Base-by-base conservation (phyloP, 2,113 vertebrate species). In the Hepsetus odoe region DNA sequence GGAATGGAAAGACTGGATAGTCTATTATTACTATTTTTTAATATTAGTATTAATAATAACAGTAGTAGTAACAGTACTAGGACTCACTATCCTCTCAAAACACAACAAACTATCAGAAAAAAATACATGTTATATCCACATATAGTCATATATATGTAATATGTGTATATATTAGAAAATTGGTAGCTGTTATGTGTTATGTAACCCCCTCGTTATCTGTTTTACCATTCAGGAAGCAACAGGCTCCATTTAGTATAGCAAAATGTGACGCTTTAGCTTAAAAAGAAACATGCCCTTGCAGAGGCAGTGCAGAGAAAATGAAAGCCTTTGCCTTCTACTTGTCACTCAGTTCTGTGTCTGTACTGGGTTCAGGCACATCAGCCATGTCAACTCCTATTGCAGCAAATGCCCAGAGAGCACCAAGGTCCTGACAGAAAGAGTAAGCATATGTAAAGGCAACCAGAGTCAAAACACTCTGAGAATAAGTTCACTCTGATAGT, bases 311-410 rank as follows among this genome's bases (percentile, higher is more conserved):
- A 20, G 16, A 42, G 44, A 28, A 65, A 58, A 49, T 66, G 46
- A 49, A 71, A 28, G 61, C 59, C 72, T 68, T 64, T 80, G 22
- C 40, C 62, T 74, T 80, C 33, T 16, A 33, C 56, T 65, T 53
- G 74, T 70, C 78, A 80, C 33, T 80, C 69, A 68, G 35, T 11
- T 64, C n/a, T 35, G 11, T 77, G 61, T 32, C 53, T 4, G 1
- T 77, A 38, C n/a, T 10, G 2, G 53, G 49, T 46, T 32, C 0
- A 46, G 46, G 33, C 62, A 66, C 24, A 76, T 59, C 26, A 65
- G 61, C 35, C 40, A 76, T 79, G 68, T 76, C 77, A 68, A 51
- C 49, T 67, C 68, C 78, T 28, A 69, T 42, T 62, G 42, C 51
- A 53, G 28, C 30, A 59, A 66, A 76, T 56, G 40, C 51, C 18